A percentile compares a stretch with the other conserved stretches of the same genome.
Evolutionary conservation across 2,888 invertebrate species (phyloP).

Genomic region (Rhabditophanes sp.): DNA sequence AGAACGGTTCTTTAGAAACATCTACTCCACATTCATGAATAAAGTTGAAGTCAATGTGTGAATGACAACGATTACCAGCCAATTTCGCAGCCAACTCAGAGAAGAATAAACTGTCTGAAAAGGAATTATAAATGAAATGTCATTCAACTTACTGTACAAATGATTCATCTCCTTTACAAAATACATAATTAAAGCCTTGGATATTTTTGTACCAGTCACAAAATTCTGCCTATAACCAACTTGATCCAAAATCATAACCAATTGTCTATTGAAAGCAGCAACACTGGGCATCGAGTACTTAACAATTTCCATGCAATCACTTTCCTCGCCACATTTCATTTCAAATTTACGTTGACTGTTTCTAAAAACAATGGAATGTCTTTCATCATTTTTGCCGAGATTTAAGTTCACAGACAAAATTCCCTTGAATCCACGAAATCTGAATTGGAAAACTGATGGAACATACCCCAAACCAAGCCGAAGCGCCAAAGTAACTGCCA

Average conservation of each 20-base stretch:
- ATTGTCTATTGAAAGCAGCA: constrained; percentile 42
- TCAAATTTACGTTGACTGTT: constrained; percentile 33
- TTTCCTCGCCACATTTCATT: constrained; percentile 3
- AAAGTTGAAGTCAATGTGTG: constrained; percentile 19
- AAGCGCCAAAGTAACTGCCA: constrained; percentile 4
- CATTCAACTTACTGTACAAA: constrained; percentile 10
- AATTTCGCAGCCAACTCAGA: too few relatives aligned
- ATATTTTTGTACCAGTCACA: constrained; percentile 8
- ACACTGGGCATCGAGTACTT: constrained; percentile 29
- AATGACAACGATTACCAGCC: too few relatives aligned
- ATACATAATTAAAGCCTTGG: constrained; percentile 8
- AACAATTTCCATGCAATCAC: constrained; percentile 9
- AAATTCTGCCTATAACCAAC: constrained; percentile 9
- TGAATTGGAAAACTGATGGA: constrained; percentile 16
- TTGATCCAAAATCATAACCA: constrained; percentile 41
- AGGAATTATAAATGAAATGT: too few relatives aligned
- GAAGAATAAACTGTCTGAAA: too few relatives aligned
- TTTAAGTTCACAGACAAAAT: constrained; percentile 22
- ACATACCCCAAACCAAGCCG: constrained; percentile 5
- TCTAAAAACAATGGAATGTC: constrained; percentile 15
- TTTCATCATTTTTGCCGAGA: constrained; percentile 3
- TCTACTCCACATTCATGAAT: constrained; percentile 6
- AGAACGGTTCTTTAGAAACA: constrained; percentile 30
- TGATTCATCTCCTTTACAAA: constrained; percentile 14
- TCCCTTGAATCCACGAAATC: constrained; percentile 42